Conservation (phyloP, 2,797 vertebrate species). For the Helostoma temminkii region DNA sequence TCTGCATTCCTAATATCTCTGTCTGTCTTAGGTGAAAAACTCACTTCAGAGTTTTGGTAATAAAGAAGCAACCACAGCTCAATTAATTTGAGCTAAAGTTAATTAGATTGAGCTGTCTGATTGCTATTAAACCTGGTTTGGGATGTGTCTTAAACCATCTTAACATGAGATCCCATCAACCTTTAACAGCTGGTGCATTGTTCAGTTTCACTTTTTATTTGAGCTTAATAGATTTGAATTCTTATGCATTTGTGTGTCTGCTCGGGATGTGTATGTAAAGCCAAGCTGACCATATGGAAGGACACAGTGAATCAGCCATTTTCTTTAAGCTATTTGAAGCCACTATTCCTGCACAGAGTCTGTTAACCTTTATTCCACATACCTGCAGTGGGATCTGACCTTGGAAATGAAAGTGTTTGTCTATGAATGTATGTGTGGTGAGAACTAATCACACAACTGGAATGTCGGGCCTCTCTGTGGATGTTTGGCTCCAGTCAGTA, state of each 20-base stretch:
- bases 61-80: constrained; percentile 10
- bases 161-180: background rate
- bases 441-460: constrained; percentile 67
- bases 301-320: constrained; percentile 4
- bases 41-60: constrained; percentile 12
- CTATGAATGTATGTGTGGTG: constrained; percentile 42
- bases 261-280: too few species aligned
- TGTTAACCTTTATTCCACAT: constrained; percentile 45
- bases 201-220: constrained; percentile 10
- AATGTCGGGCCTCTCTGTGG: constrained; percentile 73
- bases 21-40: background rate
- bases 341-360: constrained; percentile 1
- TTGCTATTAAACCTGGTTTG: constrained; percentile 18
- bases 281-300: background rate
- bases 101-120: constrained; percentile 29
- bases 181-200: background rate
- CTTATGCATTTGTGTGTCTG: background rate
- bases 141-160: constrained; percentile 27
- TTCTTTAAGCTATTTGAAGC: constrained; percentile 3
- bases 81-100: constrained; percentile 27
- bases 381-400: constrained; percentile 57
- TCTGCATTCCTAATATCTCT: background rate
- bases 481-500: constrained; percentile 48
- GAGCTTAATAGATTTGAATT: constrained; percentile 3
- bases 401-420: constrained; percentile 53